Percentiles rank a stretch among this genome's conserved stretches.
phyloP scores from a whole-genome alignment of 2,888 invertebrate genomes.

The Thereva unica region DNA sequence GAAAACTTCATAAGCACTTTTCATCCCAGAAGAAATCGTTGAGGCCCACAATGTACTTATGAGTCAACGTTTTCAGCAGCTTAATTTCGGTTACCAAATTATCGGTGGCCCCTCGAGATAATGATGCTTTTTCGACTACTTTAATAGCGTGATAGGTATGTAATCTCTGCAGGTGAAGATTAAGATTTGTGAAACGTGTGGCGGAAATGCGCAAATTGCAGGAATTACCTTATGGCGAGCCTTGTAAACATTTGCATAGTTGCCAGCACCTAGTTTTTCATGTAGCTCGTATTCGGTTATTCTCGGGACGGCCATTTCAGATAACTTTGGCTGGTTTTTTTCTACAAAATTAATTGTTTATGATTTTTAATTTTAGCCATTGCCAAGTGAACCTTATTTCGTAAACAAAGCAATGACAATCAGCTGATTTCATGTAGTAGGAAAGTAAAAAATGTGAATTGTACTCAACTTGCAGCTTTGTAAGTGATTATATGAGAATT shows the following conservation, averaged over 20 bases:
- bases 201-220: not conserved
- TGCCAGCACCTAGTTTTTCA: conserved; percentile 78
- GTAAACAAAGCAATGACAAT: too few species aligned
- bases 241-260: conserved; percentile 84
- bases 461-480: too few species aligned
- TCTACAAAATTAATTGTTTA: too few species aligned
- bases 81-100: conserved; percentile 83
- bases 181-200: conserved; percentile 1
- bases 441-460: too few species aligned
- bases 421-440: too few species aligned
- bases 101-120: conserved; percentile 74
- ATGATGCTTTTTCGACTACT: conserved; percentile 73
- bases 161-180: conserved; percentile 56
- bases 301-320: conserved; percentile 51
- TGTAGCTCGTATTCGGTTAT: conserved; percentile 72
- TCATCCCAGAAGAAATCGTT: conserved; percentile 81
- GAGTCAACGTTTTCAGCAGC: conserved; percentile 75
- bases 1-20: conserved; percentile 59
- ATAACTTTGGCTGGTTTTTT: too few species aligned
- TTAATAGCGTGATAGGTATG: conserved; percentile 78
- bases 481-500: too few species aligned
- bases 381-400: too few species aligned
- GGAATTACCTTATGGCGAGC: conserved; percentile 60
- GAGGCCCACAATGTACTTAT: conserved; percentile 81
- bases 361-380: too few species aligned